Evolutionary conservation across 2,113 vertebrate genomes (phyloP).

Genomic region (Brachirus orientalis): DNA sequence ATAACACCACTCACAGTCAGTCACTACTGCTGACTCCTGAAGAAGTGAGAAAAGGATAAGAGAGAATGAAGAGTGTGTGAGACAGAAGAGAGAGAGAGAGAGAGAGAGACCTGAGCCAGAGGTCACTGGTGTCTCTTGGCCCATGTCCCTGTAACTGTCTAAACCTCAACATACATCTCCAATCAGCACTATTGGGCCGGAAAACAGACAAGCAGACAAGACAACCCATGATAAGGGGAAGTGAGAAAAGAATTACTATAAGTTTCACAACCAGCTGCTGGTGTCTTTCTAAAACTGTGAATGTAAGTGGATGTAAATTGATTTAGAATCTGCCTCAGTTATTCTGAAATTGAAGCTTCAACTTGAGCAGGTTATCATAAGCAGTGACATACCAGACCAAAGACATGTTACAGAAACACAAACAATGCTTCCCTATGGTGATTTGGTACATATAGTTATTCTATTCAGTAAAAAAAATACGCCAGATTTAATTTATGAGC

Average conservation of each 20-base stretch:
- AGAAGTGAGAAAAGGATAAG: conserved; percentile 15
- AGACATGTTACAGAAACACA: no score
- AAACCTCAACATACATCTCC: conserved; percentile 9
- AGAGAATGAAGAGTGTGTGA: neutral
- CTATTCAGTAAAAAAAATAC: no score
- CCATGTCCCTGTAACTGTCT: conserved; percentile 14
- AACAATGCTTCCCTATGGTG: no score
- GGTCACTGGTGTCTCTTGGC: conserved; percentile 5
- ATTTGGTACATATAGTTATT: no score
- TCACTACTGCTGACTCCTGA: conserved; percentile 7
- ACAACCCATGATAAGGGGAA: conserved; percentile 49
- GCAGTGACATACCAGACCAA: no score
- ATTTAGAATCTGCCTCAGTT: no score
- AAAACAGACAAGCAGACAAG: conserved; percentile 30
- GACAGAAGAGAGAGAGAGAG: no score
- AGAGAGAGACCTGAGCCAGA: neutral
- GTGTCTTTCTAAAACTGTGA: no score
- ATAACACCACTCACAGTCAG: neutral
- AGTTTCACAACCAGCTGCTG: conserved; percentile 21
- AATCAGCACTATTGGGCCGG: conserved; percentile 44
- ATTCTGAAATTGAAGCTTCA: no score
- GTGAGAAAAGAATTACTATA: conserved; percentile 45
- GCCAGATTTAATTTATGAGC: no score
- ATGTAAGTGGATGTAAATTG: no score
- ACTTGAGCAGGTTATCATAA: no score